Percentiles rank a stretch among this genome's conserved stretches.
Conservation (phyloP, 2,113 vertebrate genomes). For the Corythaeola cristata region DNA sequence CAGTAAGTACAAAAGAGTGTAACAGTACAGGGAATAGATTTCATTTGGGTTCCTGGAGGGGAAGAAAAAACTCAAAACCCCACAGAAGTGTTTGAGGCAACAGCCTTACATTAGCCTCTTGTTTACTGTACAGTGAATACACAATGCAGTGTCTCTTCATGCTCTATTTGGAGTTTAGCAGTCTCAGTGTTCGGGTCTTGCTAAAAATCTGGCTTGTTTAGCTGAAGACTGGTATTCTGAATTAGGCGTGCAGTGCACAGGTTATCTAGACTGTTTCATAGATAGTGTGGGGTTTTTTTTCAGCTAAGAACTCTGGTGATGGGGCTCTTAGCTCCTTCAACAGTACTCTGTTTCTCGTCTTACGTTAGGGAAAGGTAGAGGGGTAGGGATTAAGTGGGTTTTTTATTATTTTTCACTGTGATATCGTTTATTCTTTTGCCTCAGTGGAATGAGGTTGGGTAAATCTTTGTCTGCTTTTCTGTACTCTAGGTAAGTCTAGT, state of each 20-base stretch:
- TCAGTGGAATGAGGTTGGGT: background rate
- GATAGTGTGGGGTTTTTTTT: background rate
- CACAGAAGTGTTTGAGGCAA: background rate
- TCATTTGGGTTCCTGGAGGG: background rate
- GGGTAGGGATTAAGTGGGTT: background rate
- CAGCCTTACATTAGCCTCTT: background rate
- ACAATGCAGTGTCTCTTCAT: background rate
- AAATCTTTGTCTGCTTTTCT: background rate
- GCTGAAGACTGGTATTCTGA: background rate
- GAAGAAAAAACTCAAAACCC: background rate
- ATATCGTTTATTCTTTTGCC: background rate
- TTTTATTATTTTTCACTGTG: background rate
- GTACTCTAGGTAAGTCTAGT: background rate
- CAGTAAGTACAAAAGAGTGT: slow-evolving; percentile 84
- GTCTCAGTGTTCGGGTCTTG: background rate
- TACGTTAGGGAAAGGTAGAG: rapidly evolving
- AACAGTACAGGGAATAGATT: background rate
- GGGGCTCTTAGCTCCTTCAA: background rate
- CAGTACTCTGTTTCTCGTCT: background rate
- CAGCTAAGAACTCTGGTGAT: background rate
- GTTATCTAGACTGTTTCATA: background rate
- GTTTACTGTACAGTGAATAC: background rate
- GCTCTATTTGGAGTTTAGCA: background rate
- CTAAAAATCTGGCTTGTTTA: background rate
- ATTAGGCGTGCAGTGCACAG: background rate